These are phyloP conservation scores for Apamea epomidion DNA, from an alignment of 2,888 invertebrate species.

Conservation along the genomic window DNA sequence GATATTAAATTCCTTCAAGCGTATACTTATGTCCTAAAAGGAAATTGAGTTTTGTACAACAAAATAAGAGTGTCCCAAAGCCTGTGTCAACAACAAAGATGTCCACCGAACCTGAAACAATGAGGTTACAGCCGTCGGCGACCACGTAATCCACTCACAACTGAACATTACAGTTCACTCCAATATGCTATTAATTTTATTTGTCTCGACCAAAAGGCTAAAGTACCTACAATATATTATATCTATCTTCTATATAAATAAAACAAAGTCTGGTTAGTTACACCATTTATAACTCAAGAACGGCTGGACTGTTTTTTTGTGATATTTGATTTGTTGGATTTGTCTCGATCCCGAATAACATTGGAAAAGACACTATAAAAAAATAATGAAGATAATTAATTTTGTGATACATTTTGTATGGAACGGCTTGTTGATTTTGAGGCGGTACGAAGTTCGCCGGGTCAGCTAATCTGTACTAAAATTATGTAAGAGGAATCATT, in stretches of 20 bases:
- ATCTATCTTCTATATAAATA: background rate
- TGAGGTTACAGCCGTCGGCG: conserved; percentile 25
- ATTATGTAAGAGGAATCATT: background rate
- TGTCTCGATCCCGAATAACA: too few relatives aligned
- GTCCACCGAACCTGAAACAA: conserved; percentile 49
- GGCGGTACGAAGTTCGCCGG: too few relatives aligned
- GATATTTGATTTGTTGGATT: too few relatives aligned
- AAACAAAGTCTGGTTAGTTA: background rate
- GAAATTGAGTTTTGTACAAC: conserved; percentile 36
- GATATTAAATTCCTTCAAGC: conserved; percentile 27
- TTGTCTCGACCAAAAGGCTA: conserved; percentile 16
- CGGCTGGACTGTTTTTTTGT: background rate
- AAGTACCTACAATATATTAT: background rate
- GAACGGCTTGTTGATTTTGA: background rate
- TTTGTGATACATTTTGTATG: background rate
- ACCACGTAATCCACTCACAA: conserved; percentile 45
- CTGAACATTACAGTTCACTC: conserved; percentile 25
- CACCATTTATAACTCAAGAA: background rate
- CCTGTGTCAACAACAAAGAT: conserved; percentile 49
- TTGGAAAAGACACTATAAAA: too few relatives aligned
- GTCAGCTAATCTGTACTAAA: background rate
- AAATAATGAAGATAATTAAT: background rate
- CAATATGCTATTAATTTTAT: conserved; percentile 43
- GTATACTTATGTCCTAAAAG: background rate
- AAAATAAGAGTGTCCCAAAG: conserved; percentile 39